These are phyloP conservation scores for Caenorhabditis plicata DNA, from an alignment of 2,888 invertebrate species.

Conservation along the genomic window DNA sequence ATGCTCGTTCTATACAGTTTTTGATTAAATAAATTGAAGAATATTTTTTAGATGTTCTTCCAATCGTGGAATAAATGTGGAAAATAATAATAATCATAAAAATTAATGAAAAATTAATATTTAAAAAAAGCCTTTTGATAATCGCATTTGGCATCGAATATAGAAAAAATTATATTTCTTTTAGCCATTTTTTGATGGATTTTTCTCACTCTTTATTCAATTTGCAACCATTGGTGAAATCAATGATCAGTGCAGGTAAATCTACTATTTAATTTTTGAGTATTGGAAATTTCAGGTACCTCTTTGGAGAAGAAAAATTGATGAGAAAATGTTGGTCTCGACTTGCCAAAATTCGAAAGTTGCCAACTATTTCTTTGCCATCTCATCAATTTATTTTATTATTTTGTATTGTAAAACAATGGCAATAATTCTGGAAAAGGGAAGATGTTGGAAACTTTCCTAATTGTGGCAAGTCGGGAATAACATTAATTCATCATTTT, in stretches of 20 bases:
- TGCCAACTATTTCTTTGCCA: too few species aligned
- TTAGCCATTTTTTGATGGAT: conserved; percentile 59
- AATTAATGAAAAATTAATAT: neutral
- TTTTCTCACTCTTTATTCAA: conserved; percentile 56
- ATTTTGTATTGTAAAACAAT: neutral
- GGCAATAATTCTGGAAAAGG: neutral
- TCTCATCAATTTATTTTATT: too few species aligned
- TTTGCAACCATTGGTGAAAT: conserved; percentile 57
- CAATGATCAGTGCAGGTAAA: conserved; percentile 44
- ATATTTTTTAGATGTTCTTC: too few species aligned
- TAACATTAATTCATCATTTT: too few species aligned
- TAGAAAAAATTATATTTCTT: conserved; percentile 2
- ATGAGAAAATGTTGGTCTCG: conserved; percentile 5
- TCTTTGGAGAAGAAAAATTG: too few species aligned
- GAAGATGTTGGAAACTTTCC: neutral
- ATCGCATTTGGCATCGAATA: neutral
- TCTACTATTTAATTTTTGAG: too few species aligned
- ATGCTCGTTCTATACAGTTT: too few species aligned
- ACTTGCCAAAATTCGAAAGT: neutral
- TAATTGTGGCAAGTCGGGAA: too few species aligned
- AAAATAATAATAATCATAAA: too few species aligned
- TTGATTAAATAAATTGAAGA: too few species aligned
- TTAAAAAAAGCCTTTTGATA: neutral
- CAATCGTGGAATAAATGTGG: too few species aligned
- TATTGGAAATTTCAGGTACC: too few species aligned